Percentiles rank a stretch among this genome's conserved stretches.
phyloP scores from a whole-genome alignment of 2,888 invertebrate species.

The Agapetus fuscipes region DNA sequence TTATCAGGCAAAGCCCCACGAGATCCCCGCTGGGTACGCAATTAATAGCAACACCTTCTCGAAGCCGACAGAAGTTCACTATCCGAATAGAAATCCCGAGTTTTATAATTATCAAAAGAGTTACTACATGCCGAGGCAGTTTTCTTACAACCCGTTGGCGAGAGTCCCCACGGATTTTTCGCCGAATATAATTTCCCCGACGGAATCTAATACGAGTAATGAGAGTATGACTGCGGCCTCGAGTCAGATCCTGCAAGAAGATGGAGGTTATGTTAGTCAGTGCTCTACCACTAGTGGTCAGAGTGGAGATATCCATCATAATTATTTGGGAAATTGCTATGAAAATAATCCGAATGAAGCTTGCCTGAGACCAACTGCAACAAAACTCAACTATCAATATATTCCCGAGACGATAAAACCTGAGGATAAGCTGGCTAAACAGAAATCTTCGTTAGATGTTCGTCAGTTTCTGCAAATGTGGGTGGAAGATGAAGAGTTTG shows the following conservation, averaged over 20 bases:
- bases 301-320: slow-evolving; percentile 30
- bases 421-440: slow-evolving; percentile 3
- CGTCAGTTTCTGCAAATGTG: slow-evolving; percentile 44
- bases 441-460: slow-evolving; percentile 29
- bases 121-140: slow-evolving; percentile 19
- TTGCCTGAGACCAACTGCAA: neutral
- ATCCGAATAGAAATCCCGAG: slow-evolving; percentile 10
- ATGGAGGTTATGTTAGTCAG: slow-evolving; percentile 43
- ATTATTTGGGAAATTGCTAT: neutral
- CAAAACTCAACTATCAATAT: neutral
- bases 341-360: neutral
- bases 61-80: slow-evolving; percentile 9
- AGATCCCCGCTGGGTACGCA: slow-evolving; percentile 3
- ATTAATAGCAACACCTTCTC: slow-evolving; percentile 7
- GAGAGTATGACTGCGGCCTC: slow-evolving; percentile 29
- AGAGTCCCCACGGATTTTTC: slow-evolving; percentile 37
- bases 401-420: slow-evolving; percentile 30
- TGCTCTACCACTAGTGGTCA: slow-evolving; percentile 38
- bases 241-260: slow-evolving; percentile 35
- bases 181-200: slow-evolving; percentile 37
- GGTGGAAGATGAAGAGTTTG: slow-evolving; percentile 46
- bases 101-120: slow-evolving; percentile 7
- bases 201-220: slow-evolving; percentile 38
- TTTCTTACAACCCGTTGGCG: slow-evolving; percentile 28
- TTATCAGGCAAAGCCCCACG: slow-evolving; percentile 11